Percentiles rank a stretch among this genome's conserved stretches.
Evolutionary conservation across 2,113 vertebrate genomes (phyloP).

Genomic region (Promerops cafer): DNA sequence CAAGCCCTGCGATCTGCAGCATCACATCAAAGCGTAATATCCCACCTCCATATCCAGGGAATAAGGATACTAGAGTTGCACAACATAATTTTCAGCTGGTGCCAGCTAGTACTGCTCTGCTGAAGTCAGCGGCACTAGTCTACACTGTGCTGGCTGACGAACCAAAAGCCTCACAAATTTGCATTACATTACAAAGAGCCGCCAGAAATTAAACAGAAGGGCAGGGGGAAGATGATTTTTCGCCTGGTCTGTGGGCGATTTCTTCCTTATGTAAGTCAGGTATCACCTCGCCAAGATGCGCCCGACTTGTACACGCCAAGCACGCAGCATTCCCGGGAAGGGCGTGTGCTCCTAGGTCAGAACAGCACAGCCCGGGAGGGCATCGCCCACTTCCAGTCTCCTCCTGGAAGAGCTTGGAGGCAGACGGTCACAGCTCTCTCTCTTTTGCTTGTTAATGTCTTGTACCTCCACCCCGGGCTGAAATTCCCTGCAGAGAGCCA

Average conservation of each 20-base stretch:
- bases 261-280: neutral
- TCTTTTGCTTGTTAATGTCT: neutral
- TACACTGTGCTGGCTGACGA: neutral
- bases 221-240: neutral
- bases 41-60: neutral
- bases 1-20: neutral
- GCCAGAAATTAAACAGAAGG: neutral
- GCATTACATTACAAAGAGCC: neutral
- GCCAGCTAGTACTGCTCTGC: neutral
- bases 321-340: neutral
- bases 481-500: neutral
- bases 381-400: no score
- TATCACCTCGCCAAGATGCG: rapidly evolving
- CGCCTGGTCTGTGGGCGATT: neutral
- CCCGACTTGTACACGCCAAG: neutral
- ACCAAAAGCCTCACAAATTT: neutral
- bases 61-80: neutral
- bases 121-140: neutral
- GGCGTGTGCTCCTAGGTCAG: neutral
- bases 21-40: neutral
- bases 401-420: neutral
- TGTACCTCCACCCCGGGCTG: neutral
- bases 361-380: neutral
- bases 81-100: neutral
- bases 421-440: neutral